These are phyloP conservation scores for Kryptolebias marmoratus DNA, from an alignment of 2,113 vertebrate species.

Conservation along the genomic window DNA sequence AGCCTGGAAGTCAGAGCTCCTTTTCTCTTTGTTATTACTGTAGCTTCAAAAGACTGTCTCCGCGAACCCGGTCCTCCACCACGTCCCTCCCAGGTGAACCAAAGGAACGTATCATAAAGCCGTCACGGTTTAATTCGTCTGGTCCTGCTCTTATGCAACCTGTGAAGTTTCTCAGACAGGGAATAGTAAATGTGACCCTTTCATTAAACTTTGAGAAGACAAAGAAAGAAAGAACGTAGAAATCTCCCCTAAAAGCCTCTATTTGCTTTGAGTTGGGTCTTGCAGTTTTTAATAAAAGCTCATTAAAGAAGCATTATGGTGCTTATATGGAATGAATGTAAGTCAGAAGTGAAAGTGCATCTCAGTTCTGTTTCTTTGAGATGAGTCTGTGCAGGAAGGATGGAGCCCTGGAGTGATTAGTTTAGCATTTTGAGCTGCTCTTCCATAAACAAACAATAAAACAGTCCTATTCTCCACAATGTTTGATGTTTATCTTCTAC, in stretches of 20 bases:
- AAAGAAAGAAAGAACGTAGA: background rate
- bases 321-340: background rate
- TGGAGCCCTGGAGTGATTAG: background rate
- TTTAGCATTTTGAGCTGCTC: too few species aligned
- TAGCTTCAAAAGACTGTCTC: conserved; percentile 64
- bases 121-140: conserved; percentile 61
- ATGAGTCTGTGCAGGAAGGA: background rate
- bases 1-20: conserved; percentile 56
- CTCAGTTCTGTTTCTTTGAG: background rate
- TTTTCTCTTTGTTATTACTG: conserved; percentile 45
- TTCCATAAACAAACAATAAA: background rate
- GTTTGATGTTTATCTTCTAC: too few species aligned
- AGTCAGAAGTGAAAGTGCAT: conserved; percentile 1
- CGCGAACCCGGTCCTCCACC: conserved; percentile 34
- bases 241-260: conserved; percentile 18
- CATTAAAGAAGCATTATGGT: conserved; percentile 7
- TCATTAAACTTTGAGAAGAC: conserved; percentile 38
- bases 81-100: conserved; percentile 63
- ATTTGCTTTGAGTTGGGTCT: conserved; percentile 23
- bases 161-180: conserved; percentile 33
- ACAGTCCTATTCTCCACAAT: too few species aligned
- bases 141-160: conserved; percentile 23
- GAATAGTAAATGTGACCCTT: conserved; percentile 36
- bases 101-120: conserved; percentile 63
- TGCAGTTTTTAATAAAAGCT: conserved; percentile 31